Evolutionary conservation across 2,113 vertebrate species (phyloP).

Genomic region (Ceuthmochares aereus): DNA sequence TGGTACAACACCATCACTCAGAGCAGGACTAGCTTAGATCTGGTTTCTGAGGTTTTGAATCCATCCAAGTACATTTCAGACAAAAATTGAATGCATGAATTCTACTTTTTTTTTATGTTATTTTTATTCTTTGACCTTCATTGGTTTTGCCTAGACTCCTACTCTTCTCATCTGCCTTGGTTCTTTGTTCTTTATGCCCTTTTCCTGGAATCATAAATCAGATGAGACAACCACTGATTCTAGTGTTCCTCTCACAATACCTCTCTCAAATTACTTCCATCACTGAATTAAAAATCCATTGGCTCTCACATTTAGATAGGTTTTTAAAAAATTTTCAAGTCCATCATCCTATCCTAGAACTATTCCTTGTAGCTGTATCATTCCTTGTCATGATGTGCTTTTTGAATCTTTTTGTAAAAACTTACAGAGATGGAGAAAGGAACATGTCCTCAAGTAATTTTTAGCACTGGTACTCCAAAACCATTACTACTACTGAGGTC

Average conservation of each 20-base stretch:
- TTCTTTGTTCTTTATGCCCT: neutral
- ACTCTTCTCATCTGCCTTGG: fast-evolving
- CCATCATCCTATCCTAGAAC: neutral
- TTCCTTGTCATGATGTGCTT: neutral
- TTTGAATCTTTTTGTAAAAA: neutral
- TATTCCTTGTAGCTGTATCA: neutral
- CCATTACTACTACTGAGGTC: neutral
- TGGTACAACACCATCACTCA: neutral
- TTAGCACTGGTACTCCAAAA: neutral
- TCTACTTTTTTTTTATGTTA: neutral
- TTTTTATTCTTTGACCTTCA: neutral
- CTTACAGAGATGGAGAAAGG: neutral
- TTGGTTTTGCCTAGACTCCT: neutral
- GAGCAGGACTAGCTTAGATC: neutral
- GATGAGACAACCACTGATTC: neutral
- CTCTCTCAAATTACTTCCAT: neutral
- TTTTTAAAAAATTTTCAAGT: neutral
- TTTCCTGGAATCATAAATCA: neutral
- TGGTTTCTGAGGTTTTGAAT: neutral
- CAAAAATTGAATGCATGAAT: neutral
- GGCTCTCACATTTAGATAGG: neutral
- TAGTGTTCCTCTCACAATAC: neutral
- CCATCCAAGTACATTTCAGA: neutral
- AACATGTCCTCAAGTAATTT: neutral
- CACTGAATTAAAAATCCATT: neutral